Base-by-base conservation (phyloP, 1,140 invertebrate genomes). In the Mizuhopecten yessoensis region DNA sequence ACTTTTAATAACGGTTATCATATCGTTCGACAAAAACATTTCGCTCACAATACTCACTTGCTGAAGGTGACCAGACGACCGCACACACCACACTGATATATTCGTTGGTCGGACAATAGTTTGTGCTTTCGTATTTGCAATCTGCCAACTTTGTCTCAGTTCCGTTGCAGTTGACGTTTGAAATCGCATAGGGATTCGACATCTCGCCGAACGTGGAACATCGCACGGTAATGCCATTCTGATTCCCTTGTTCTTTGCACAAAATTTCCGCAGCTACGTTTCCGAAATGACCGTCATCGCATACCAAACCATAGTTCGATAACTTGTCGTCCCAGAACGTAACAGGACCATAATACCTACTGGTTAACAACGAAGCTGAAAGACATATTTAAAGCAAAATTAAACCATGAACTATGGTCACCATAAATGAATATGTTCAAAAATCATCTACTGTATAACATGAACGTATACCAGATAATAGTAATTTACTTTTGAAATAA, bases 71-170 rank as follows among this genome's bases (percentile, higher is more conserved):
- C 45, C 39, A 87, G 86, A 34, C 39, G 33, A 34, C 92, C 36
- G 86, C 90, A 49, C 94, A 94, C 20, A 91, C 93, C 3, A 94
- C 94, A 34, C 92, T 90, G 1, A 93, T 93, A 86, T 94, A 94
- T 33, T 92, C 91, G 7, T 86, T 87, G 91, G 89, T 93, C 10
- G 87, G 87, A 89, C 93, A 94, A 17, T 33, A 39, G 0, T 87
- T 33, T 49, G 17, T 34, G 5, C 29, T 36, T 13, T 42, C 15
- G 75, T 93, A 89, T 17, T 29, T 88, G 87, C 94, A 94, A 11
- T 93, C 36, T 11, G 87, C 42, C 17, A 94, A 75, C n/a, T 91
- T 91, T 11, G 42, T 86, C 86, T 94, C 94, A n/a, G 88, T 15
- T 0, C 94, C 94, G 20, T 29, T 87, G 89, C 94, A 94, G 1